Percentiles rank a stretch among this genome's conserved stretches.
phyloP scores from a whole-genome alignment of 2,797 vertebrate species.

The Acrossocheilus wenchowensis region DNA sequence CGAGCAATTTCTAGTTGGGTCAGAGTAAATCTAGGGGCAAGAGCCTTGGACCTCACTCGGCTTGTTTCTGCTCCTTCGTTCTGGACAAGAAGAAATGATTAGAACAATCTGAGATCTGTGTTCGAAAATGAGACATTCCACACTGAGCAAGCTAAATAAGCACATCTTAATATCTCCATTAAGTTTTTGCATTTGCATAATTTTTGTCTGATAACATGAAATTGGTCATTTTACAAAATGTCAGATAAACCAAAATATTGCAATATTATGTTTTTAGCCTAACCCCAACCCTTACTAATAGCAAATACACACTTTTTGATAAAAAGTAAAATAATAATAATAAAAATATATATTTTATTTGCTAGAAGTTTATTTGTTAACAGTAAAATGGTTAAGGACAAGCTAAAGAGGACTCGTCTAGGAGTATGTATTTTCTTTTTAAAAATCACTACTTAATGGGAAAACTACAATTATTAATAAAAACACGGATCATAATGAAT shows the following conservation, averaged over 20 bases:
- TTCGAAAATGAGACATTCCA: neutral
- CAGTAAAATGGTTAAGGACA: too few relatives aligned
- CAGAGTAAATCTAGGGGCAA: neutral
- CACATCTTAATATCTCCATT: neutral
- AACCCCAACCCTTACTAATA: too few relatives aligned
- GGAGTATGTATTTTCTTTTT: too few relatives aligned
- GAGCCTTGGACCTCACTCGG: neutral
- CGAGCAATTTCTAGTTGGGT: neutral
- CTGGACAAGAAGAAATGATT: neutral
- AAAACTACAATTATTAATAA: neutral
- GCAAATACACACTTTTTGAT: too few relatives aligned
- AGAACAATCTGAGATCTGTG: neutral
- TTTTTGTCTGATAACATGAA: neutral
- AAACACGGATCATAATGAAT: too few relatives aligned
- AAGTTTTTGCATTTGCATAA: neutral
- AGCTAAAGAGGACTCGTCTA: too few relatives aligned
- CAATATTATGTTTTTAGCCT: neutral
- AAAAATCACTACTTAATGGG: neutral
- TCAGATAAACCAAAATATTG: neutral
- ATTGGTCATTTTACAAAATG: neutral
- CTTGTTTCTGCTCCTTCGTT: neutral
- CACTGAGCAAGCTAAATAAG: neutral
- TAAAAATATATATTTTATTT: too few relatives aligned
- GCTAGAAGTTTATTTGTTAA: neutral
- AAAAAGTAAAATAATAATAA: too few relatives aligned